phyloP scores from a whole-genome alignment of 2,797 vertebrate species.

The Ctenopoma kingsleyae region DNA sequence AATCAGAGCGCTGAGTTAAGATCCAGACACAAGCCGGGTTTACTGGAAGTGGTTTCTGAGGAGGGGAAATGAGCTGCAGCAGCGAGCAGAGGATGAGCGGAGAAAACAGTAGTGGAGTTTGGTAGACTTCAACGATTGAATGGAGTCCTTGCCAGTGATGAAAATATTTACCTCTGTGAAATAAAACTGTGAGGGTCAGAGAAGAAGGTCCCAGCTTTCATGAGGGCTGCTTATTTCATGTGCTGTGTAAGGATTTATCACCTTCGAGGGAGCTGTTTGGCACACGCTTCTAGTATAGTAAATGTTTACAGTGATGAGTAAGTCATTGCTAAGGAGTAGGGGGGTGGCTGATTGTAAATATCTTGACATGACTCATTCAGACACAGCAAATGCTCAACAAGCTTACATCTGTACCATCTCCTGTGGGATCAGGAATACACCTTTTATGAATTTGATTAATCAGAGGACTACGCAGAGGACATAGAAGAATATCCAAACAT shows the following conservation, averaged over 20 bases:
- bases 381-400: constrained; percentile 34
- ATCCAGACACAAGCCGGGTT: constrained; percentile 17
- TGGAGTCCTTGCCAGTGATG: constrained; percentile 49
- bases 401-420: constrained; percentile 37
- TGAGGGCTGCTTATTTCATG: constrained; percentile 61
- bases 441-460: background rate
- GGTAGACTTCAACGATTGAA: constrained; percentile 32
- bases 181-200: constrained; percentile 57
- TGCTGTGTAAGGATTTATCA: constrained; percentile 69
- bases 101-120: constrained; percentile 13
- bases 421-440: background rate
- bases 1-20: constrained; percentile 22
- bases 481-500: no score
- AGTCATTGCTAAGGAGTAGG: constrained; percentile 55
- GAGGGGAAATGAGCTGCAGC: constrained; percentile 26
- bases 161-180: constrained; percentile 69
- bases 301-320: constrained; percentile 79
- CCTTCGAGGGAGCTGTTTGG: constrained; percentile 62
- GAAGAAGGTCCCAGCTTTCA: constrained; percentile 54
- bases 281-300: constrained; percentile 62
- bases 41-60: constrained; percentile 36
- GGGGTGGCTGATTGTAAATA: constrained; percentile 56
- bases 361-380: constrained; percentile 56
- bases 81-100: constrained; percentile 3
- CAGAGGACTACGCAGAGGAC: no score